Evolutionary conservation across 2,113 vertebrate genomes (phyloP).

Genomic region (Eulemur macaco): DNA sequence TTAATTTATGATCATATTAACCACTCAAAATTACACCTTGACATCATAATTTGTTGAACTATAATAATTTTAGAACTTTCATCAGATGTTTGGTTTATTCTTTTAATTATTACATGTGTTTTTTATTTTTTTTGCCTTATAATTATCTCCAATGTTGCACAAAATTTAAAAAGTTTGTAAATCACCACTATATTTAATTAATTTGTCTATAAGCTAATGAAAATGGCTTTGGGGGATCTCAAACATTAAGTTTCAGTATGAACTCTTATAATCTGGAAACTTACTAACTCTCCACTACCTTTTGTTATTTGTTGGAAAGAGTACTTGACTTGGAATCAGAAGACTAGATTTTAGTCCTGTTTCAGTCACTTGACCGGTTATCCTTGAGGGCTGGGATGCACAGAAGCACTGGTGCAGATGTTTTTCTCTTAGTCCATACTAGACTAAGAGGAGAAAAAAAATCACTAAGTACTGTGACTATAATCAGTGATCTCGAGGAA

Average conservation of each 20-base stretch:
- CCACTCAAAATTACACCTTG: background rate
- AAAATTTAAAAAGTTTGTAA: background rate
- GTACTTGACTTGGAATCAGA: background rate
- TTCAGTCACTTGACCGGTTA: background rate
- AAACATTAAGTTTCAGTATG: background rate
- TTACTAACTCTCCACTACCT: background rate
- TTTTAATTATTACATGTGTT: background rate
- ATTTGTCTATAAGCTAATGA: background rate
- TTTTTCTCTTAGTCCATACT: background rate
- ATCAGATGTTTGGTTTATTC: background rate
- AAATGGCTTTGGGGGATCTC: background rate
- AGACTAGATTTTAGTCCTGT: background rate
- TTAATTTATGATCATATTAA: constrained; percentile 30
- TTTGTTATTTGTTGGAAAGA: background rate
- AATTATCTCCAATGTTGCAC: background rate
- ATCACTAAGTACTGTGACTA: background rate
- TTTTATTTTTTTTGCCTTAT: background rate
- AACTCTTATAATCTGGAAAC: background rate
- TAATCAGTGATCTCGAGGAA: background rate
- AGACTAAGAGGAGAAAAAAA: background rate
- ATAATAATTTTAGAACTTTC: constrained; percentile 25
- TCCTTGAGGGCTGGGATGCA: background rate
- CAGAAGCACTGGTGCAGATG: background rate
- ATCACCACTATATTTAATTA: background rate
- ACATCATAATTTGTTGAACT: background rate